Conservation (phyloP, 2,113 vertebrate genomes). For the Dipodomys spectabilis region DNA sequence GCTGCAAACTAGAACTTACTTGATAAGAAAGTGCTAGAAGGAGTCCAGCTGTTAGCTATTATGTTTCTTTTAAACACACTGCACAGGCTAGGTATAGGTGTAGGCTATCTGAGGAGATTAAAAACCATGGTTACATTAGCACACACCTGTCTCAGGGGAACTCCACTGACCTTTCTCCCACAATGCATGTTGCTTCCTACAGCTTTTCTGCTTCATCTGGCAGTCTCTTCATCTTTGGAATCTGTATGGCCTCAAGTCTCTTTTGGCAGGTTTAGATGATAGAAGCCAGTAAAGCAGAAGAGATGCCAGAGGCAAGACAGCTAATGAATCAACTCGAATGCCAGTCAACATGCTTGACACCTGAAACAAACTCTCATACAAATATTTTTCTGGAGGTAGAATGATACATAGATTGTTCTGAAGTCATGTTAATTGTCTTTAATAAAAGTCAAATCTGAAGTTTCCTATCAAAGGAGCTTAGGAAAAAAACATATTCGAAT, state of each 20-base stretch:
- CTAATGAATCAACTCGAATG: background rate
- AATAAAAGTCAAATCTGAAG: constrained; percentile 49
- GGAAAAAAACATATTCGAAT: constrained; percentile 47
- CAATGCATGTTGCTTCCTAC: background rate
- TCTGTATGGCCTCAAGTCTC: background rate
- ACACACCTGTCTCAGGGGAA: constrained; percentile 45
- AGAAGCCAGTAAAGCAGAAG: constrained; percentile 13
- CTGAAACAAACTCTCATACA: background rate
- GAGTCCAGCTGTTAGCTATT: constrained; percentile 75
- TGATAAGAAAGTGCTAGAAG: constrained; percentile 75
- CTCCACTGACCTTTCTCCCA: constrained; percentile 1
- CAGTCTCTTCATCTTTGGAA: background rate
- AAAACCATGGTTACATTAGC: constrained; percentile 70
- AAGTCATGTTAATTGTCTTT: constrained; percentile 16
- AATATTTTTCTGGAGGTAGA: constrained; percentile 17
- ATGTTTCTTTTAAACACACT: constrained; percentile 71
- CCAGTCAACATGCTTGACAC: background rate
- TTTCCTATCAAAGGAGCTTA: constrained; percentile 9
- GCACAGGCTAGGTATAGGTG: constrained; percentile 45
- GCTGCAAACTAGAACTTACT: constrained; percentile 46
- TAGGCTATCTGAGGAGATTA: constrained; percentile 69
- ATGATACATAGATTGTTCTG: background rate
- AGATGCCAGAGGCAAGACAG: background rate
- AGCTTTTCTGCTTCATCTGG: constrained; percentile 13
- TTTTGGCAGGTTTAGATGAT: background rate